Base-by-base conservation (phyloP, 1,140 invertebrate genomes). In the Drosophila fuyamai region DNA sequence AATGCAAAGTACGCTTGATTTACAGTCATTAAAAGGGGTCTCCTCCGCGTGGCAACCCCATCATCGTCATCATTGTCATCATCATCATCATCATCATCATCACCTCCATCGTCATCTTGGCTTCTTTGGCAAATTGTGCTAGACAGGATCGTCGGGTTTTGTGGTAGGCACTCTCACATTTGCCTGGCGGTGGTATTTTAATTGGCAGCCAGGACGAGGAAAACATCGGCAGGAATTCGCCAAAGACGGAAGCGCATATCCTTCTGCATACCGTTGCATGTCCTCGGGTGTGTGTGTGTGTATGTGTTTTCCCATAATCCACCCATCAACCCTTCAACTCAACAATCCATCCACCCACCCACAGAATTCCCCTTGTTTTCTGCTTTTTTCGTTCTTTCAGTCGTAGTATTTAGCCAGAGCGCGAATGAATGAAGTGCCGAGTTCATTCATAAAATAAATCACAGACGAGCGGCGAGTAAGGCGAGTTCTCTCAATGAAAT, bases 1-100 rank as follows among this genome's bases (percentile, higher is more conserved):
- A 86, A 88, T 86, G 83, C 83, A 88, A 88, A 86, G 84, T 66
- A 83, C 83, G 84, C 83, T 86, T 86, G 83, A 86, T 86, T 86
- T 86, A 83, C 79, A 82, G 84, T 88, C 83, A 83, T 88, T 88
- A 86, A 86, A 86, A 74, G 63, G 70, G 68, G 44, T 23, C 50
- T 14, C 14, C 16, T 63, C 5, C 14, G 5, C 13, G 23, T 13
- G 27, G 44, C 35, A 48, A 48, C 46, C 36, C 23, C 58, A 38
- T 50, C 5, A 10, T 3, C 40, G 9, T 5, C 40, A 10, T 29
- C 41, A 2, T 5, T 23, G 9, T 40, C 5, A 14, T 14, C 56
- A 16, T 18, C 50, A 5, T 12, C 58, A 10, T 13, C 29, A n/a
- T n/a, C 59, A 41, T 14, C 44, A 1, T 43, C 44, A 36, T 18